Conservation (phyloP, 2,113 vertebrate genomes). For the Malurus cyaneus region DNA sequence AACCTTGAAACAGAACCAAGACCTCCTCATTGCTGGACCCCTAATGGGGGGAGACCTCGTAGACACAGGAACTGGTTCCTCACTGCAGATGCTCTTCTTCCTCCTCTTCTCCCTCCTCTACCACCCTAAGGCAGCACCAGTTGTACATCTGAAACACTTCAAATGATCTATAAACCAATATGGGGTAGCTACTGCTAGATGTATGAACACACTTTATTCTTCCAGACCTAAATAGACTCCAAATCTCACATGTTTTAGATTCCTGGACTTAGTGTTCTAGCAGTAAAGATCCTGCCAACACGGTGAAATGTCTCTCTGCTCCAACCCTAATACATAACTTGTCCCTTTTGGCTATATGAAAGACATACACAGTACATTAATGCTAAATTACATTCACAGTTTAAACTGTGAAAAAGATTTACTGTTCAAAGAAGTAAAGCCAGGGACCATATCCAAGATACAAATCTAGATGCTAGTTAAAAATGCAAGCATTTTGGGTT, state of each 20-base stretch:
- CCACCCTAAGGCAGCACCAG: neutral
- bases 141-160: neutral
- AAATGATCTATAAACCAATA: neutral
- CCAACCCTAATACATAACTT: slow-evolving; percentile 19
- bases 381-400: slow-evolving; percentile 54
- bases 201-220: neutral
- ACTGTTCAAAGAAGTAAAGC: slow-evolving; percentile 37
- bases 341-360: slow-evolving; percentile 36
- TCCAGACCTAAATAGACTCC: slow-evolving; percentile 22
- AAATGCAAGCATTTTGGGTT: slow-evolving; percentile 4
- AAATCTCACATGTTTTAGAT: neutral
- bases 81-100: neutral
- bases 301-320: neutral
- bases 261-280: neutral
- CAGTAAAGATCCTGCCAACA: slow-evolving; percentile 5
- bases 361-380: slow-evolving; percentile 40
- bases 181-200: neutral
- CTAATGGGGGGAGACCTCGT: neutral
- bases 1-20: neutral
- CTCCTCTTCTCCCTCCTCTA: neutral
- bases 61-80: neutral
- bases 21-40: neutral
- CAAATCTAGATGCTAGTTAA: slow-evolving; percentile 39
- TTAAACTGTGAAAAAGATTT: slow-evolving; percentile 55
- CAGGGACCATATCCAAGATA: slow-evolving; percentile 43